Percentiles rank a stretch among this genome's conserved stretches.
Evolutionary conservation across 2,888 invertebrate genomes (phyloP).

Genomic region (Ennomos fuscantarius): DNA sequence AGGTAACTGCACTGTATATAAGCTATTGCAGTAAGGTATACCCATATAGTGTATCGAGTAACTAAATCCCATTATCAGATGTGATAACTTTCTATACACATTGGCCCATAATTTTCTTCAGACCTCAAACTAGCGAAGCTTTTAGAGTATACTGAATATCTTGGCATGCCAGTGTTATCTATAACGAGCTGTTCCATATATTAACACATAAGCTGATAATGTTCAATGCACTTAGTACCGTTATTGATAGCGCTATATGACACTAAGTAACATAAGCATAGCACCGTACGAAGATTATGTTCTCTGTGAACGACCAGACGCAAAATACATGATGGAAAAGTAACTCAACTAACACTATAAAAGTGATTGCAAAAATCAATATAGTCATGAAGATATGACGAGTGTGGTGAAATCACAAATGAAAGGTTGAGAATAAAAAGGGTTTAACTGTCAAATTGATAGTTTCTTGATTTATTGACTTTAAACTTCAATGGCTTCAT

Average conservation of each 20-base stretch:
- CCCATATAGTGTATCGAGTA: too few relatives aligned
- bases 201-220: constrained; percentile 65
- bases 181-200: constrained; percentile 62
- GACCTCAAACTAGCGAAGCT: constrained; percentile 26
- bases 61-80: constrained; percentile 7
- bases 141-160: constrained; percentile 54
- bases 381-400: too few relatives aligned
- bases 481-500: too few relatives aligned
- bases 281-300: constrained; percentile 19
- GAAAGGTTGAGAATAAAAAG: too few relatives aligned
- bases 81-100: constrained; percentile 19
- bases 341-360: neutral
- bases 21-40: too few relatives aligned
- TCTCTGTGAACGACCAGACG: constrained; percentile 1
- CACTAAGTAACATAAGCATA: constrained; percentile 21
- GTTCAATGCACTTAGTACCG: constrained; percentile 58
- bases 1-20: too few relatives aligned
- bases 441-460: too few relatives aligned
- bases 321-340: neutral
- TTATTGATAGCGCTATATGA: constrained; percentile 33
- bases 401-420: too few relatives aligned
- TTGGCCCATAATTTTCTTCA: constrained; percentile 42
- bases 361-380: neutral
- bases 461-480: too few relatives aligned
- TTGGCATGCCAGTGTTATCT: constrained; percentile 56